Conservation (phyloP, 2,113 vertebrate genomes). For the Marcusenius ussheri region DNA sequence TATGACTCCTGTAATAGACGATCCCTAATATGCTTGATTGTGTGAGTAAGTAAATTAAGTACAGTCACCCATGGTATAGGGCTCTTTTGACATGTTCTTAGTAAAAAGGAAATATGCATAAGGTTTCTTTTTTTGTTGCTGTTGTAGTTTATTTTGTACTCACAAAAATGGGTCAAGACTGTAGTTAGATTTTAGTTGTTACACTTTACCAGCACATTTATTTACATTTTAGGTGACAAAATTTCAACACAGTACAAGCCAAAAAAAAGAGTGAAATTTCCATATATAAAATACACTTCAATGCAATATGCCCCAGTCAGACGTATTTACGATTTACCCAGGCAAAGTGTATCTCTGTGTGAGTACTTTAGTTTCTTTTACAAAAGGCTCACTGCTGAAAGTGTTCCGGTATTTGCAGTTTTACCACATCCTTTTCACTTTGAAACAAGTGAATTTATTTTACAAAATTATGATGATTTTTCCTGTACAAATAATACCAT, state of each 20-base stretch:
- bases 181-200: conserved; percentile 22
- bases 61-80: not conserved
- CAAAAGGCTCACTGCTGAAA: conserved; percentile 49
- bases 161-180: not conserved
- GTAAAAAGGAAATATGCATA: not conserved
- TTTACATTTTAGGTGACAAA: conserved; percentile 50
- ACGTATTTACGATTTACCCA: conserved; percentile 26
- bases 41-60: not conserved
- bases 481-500: conserved; percentile 69
- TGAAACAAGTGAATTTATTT: conserved; percentile 68
- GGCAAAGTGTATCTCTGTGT: conserved; percentile 56
- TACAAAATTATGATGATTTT: conserved; percentile 72
- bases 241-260: conserved; percentile 44
- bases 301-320: conserved; percentile 8
- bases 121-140: not conserved
- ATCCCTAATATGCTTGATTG: not conserved
- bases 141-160: not conserved
- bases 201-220: conserved; percentile 48
- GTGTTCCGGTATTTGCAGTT: conserved; percentile 59
- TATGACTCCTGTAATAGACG: not conserved
- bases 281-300: conserved; percentile 15
- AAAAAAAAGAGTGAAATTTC: conserved; percentile 41
- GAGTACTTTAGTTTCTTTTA: conserved; percentile 72
- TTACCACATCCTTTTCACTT: conserved; percentile 79
- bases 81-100: not conserved